These are phyloP conservation scores for Cottus gobio DNA, from an alignment of 2,113 vertebrate species.

Conservation along the genomic window DNA sequence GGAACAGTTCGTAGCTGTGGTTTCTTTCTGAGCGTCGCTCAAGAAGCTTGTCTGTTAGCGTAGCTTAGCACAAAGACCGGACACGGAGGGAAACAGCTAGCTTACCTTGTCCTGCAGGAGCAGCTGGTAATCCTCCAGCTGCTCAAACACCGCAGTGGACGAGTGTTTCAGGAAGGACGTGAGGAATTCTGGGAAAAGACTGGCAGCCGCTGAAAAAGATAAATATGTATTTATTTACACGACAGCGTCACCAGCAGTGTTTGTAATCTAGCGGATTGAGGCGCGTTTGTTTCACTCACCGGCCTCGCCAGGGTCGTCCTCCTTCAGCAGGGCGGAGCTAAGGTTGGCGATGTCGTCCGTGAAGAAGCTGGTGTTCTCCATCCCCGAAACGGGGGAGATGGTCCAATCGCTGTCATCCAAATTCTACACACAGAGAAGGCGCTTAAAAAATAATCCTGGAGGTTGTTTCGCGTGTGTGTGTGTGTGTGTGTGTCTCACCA, in stretches of 20 bases:
- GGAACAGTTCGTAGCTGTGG: no score
- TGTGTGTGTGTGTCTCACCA: constrained; percentile 45
- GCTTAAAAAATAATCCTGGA: neutral
- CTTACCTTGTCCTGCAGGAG: constrained; percentile 88
- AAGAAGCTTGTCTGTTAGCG: neutral
- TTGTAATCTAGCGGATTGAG: neutral
- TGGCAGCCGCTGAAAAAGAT: constrained; percentile 87
- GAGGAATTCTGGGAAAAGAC: constrained; percentile 94
- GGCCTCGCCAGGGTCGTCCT: constrained; percentile 95
- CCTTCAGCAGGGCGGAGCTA: constrained; percentile 90
- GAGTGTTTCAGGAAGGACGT: constrained; percentile 90
- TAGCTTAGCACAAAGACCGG: neutral
- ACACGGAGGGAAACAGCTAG: neutral
- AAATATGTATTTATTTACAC: constrained; percentile 13
- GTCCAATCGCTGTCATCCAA: constrained; percentile 93
- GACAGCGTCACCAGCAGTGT: neutral
- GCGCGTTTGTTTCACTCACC: constrained; percentile 78
- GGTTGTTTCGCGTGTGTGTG: neutral
- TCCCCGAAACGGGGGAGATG: constrained; percentile 79
- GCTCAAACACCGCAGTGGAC: constrained; percentile 92
- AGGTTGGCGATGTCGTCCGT: constrained; percentile 89
- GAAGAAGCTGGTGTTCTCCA: constrained; percentile 83
- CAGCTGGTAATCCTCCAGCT: constrained; percentile 92
- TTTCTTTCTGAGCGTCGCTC: neutral
- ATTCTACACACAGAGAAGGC: constrained; percentile 66